Evolutionary conservation across 1,140 invertebrate species (phyloP).

Genomic region (Onthophagus taurus): DNA sequence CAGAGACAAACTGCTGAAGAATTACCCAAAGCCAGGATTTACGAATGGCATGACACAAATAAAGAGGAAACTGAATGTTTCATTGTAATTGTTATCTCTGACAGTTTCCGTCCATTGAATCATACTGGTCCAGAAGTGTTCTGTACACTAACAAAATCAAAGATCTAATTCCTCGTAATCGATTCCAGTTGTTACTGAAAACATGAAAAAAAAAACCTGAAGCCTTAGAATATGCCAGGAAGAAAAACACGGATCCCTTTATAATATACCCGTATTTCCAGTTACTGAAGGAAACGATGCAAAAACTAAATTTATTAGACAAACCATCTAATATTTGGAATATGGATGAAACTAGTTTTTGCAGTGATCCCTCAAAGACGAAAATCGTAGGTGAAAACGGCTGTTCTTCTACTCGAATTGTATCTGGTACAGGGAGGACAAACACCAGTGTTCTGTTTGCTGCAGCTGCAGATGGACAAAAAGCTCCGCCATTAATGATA

Average conservation of each 20-base stretch:
- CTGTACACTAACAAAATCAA: too few species aligned
- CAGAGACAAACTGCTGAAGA: too few species aligned
- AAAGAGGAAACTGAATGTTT: too few species aligned
- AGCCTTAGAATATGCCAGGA: constrained; percentile 5
- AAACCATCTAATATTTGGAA: constrained; percentile 28
- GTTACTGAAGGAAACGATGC: constrained; percentile 20
- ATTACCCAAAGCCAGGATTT: too few species aligned
- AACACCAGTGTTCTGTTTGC: constrained; percentile 6
- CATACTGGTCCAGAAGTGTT: too few species aligned
- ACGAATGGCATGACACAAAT: too few species aligned
- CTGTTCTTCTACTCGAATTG: neutral
- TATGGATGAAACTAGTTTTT: constrained; percentile 29
- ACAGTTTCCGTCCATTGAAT: too few species aligned
- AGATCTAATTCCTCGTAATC: too few species aligned
- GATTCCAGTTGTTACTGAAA: too few species aligned
- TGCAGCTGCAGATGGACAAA: neutral
- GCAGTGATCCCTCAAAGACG: constrained; percentile 24
- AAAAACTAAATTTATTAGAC: constrained; percentile 20
- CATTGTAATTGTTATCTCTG: too few species aligned
- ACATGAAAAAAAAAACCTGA: too few species aligned
- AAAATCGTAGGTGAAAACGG: constrained; percentile 26
- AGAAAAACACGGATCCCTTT: constrained; percentile 24
- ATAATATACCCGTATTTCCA: constrained; percentile 25
- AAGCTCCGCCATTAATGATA: neutral
- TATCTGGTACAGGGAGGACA: constrained; percentile 2